Base-by-base conservation (phyloP, 2,888 invertebrate genomes). In the Agonopterix alstromeriana region DNA sequence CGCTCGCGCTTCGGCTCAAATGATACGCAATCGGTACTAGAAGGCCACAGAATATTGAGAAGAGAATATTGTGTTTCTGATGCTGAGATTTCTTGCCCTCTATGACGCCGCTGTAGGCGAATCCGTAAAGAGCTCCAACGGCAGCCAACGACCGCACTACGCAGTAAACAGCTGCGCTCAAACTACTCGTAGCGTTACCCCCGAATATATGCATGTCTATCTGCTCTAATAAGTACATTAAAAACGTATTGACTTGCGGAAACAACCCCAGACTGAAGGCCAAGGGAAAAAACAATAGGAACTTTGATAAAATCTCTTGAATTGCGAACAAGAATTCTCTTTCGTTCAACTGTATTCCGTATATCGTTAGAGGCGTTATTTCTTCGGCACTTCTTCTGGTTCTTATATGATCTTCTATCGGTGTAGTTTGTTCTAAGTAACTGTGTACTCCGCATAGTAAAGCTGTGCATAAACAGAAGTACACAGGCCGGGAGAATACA, bases 141-240 rank as follows among this genome's bases (percentile, higher is more conserved):
- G 96, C 95, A 3, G 96, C 74, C 10, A 94, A 64, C 48, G 98
- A 98, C 45, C 98, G 92, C 12, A 93, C 82, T 0, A 98, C 90
- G 70, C 95, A 94, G 60, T 96, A 96, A 46, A 96, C 90, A 0
- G 97, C 94, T 2, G 97, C 96, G 12, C 92, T 89, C 3, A 99
- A 81, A 72, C 96, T 95, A 48, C 95, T 94, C 8, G 95, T 94
- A 0, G 97, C 97, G 68, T 95, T 97, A 0, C 97, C 97, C 1
- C 97, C 97, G 68, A 97, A 97, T 1, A 95, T 73, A 67, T 96
- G 95, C 93, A 95, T 98, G 79, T 94, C 98, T 68, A 93, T 91
- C 90, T 99, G 99, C 77, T 99, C 99, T 60, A 98, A 89, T n/a
- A 97, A 86, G 79, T 98, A 99, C 95, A 98, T 97, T 8, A 94